Base-by-base conservation (phyloP, 2,888 invertebrate genomes). In the Spodoptera exigua region DNA sequence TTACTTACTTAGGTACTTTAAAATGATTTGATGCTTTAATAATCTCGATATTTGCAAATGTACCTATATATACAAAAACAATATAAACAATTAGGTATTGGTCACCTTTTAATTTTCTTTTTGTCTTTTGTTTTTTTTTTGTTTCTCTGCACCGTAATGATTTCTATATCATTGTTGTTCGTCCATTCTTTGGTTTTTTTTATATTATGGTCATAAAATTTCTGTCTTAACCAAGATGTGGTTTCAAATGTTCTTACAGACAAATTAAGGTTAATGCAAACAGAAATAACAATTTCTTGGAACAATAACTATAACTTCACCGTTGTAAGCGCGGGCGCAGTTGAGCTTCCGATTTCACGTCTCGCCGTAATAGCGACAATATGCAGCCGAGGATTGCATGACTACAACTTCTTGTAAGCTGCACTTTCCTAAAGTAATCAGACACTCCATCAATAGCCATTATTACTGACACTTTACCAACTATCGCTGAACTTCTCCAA, bases 331-430 rank as follows among this genome's bases (percentile, higher is more conserved):
- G 27, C 41, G 13, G 12, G 13, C 17, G 10, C 16, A 34, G 47
- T 16, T 11, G 27, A 48, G 45, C 67, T 32, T 53, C 67, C 10
- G 13, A 17, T 65, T 67, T 37, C 61, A 34, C 35, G 21, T 60
- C 47, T 44, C 46, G 45, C 40, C 53, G 54, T 60, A 65, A 47
- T 65, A 67, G 49, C 68, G 54, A 41, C 45, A 46, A 16, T 40
- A 49, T 39, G 41, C 27, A 61, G 37, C 45, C 39, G 35, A 41
- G 55, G 54, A 51, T 67, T 46, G 68, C 65, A 67, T 61, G 68
- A 39, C 65, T 13, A n/a, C 49, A 54, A 55, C 49, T 12, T 48
- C 27, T 1, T 54, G 68, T 41, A 46, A 34, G 40, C 37, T 35
- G 13, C 39, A 11, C 45, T 60, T 49, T 40, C 14, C 45, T 49